These are phyloP conservation scores for Prietella phreatophila DNA, from an alignment of 2,113 vertebrate genomes.

Conservation along the genomic window DNA sequence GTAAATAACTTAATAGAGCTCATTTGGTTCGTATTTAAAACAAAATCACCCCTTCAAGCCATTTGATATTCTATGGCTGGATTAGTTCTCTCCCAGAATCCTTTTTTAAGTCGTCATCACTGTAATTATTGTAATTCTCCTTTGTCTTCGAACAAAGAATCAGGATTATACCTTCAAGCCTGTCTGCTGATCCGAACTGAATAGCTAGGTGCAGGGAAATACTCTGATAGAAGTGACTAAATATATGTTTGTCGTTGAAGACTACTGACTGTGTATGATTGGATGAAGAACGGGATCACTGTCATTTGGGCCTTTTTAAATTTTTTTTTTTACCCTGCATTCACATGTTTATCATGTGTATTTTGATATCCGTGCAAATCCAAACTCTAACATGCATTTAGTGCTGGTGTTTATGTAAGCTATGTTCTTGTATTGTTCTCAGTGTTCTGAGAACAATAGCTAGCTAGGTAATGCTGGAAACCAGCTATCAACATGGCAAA, in stretches of 20 bases:
- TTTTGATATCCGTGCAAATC: not conserved
- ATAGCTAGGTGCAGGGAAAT: not conserved
- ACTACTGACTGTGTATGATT: not conserved
- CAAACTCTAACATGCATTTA: not conserved
- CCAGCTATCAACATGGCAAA: not conserved
- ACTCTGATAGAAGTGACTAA: not conserved
- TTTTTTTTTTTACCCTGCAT: not conserved
- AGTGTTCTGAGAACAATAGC: not conserved
- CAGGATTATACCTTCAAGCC: slow-evolving; percentile 49
- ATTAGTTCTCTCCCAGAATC: slow-evolving; percentile 15
- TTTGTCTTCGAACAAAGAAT: slow-evolving; percentile 58
- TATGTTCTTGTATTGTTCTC: slow-evolving; percentile 1
- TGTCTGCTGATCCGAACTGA: slow-evolving; percentile 14
- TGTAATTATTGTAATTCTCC: slow-evolving; percentile 63
- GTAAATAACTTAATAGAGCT: not conserved
- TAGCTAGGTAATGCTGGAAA: not conserved
- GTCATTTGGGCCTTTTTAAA: not conserved
- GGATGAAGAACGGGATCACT: not conserved
- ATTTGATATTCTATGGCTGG: slow-evolving; percentile 34
- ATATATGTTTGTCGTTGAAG: not conserved
- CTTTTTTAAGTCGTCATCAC: slow-evolving; percentile 48
- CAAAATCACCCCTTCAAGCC: not conserved
- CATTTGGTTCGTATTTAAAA: not conserved
- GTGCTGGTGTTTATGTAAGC: not conserved
- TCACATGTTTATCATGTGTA: not conserved